Percentiles rank a stretch among this genome's conserved stretches.
phyloP scores from a whole-genome alignment of 2,113 vertebrate species.

The Strix uralensis region DNA sequence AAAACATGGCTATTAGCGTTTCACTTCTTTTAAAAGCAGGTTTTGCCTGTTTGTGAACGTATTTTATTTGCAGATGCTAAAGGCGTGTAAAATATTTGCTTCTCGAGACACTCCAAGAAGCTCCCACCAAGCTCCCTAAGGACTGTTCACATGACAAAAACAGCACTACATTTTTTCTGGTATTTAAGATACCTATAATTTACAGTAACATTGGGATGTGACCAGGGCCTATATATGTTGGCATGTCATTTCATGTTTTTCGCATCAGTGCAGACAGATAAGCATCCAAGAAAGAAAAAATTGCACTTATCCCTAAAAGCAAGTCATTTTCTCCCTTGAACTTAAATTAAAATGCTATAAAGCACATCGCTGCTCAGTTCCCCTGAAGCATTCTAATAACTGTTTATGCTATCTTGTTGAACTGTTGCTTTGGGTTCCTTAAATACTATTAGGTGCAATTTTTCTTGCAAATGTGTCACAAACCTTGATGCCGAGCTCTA shows the following conservation, averaged over 20 bases:
- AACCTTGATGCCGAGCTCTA: conserved; percentile 98
- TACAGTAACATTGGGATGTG: rapidly evolving
- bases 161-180: rapidly evolving
- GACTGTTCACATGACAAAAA: neutral
- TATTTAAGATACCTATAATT: neutral
- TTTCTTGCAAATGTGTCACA: conserved; percentile 26
- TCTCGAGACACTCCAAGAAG: neutral
- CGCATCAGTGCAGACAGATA: neutral
- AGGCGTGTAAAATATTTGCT: neutral
- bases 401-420: neutral
- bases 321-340: neutral
- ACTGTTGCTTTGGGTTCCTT: neutral
- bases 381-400: neutral
- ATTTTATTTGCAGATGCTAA: neutral
- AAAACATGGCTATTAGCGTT: neutral
- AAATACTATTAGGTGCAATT: neutral
- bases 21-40: neutral
- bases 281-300: neutral
- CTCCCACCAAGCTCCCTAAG: neutral
- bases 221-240: neutral
- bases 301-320: neutral
- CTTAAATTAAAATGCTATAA: neutral
- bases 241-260: neutral
- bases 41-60: neutral
- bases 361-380: neutral